A percentile compares a stretch with the other conserved stretches of the same genome.
Evolutionary conservation across 2,113 vertebrate genomes (phyloP).

Genomic region (Spheniscus mendiculus): DNA sequence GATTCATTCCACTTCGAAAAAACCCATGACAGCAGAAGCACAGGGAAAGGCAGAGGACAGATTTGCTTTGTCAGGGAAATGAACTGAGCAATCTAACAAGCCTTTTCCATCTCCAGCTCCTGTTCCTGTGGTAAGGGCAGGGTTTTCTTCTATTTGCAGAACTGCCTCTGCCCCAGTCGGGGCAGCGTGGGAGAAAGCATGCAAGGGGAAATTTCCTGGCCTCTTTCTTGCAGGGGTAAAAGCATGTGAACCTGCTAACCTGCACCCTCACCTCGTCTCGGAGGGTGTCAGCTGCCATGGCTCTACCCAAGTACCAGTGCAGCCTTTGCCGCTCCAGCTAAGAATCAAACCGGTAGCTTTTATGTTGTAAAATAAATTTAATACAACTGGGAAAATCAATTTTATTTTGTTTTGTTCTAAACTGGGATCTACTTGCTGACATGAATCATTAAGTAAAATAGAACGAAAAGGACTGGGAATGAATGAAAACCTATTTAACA

Average conservation of each 20-base stretch:
- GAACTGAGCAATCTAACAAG: not conserved
- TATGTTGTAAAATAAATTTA: not conserved
- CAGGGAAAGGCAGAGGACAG: not conserved
- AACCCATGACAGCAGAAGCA: not conserved
- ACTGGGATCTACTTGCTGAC: not conserved
- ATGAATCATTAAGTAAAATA: conserved; percentile 28
- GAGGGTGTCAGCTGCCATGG: not conserved
- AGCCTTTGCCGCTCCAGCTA: not conserved
- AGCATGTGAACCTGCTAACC: not conserved
- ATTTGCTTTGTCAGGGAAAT: not conserved
- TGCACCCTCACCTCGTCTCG: not conserved
- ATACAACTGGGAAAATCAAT: not conserved
- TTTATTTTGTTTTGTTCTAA: conserved; percentile 19
- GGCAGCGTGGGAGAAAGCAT: not conserved
- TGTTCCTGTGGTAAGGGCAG: not conserved
- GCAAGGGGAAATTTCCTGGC: not conserved
- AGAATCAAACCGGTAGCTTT: not conserved
- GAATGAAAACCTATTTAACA: conserved; percentile 19
- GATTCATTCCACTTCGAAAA: not conserved
- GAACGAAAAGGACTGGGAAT: not conserved
- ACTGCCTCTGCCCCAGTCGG: not conserved
- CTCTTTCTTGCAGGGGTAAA: not conserved
- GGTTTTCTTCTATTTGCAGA: not conserved
- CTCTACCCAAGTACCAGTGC: not conserved
- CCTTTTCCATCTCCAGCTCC: not conserved